Evolutionary conservation across 2,797 vertebrate species (phyloP), one percentile per base, ranked within the genome.

Genomic region (Periparus ater): DNA sequence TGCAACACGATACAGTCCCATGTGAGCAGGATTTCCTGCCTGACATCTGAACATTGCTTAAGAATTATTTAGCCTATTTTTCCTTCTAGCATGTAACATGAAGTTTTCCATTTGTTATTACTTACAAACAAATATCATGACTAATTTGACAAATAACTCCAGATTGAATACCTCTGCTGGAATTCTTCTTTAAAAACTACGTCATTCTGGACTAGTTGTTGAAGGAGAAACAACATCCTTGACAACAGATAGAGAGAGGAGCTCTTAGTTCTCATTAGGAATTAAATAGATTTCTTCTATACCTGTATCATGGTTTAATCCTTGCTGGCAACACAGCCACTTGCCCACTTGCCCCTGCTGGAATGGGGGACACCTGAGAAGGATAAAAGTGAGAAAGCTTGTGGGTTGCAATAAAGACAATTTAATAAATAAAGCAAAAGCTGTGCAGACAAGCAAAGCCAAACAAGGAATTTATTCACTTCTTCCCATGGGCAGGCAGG

Each of bases 51-150:
- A 89, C 30, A 77, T 79, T 89, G 76, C 77, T 93, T 63, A 91
- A 89, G 79, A 96, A 81, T 89, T 76, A 62, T 91, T 96, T 89
- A 67, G 62, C 81, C 67, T 83, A 54, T 81, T 94, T 96, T 95
- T 68, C 36, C 73, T 94, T 80, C 75, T 30, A 67, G 47, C 75
- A 91, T 58, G 70, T 79, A 96, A 94, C 68, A 68, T 95, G 97
- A 97, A 77, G 63, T 87, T 94, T 95, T 96, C 96, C 96, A 96
- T 96, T 97, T 97, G 96, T 96, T 67, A 55, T 60, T 95, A 66
- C 83, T 96, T 88, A 93, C 76, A 94, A 96, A 88, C 93, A 96
- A 96, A 62, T 42, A 97, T 96, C 91, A 86, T 84, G 89, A 96
- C 83, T 97, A 93, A 97, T 85, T 96, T 96, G 93, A 96, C 91